Evolutionary conservation across 2,113 vertebrate species (phyloP), one percentile per base, ranked within the genome.

Genomic region (Charadrius vociferus): DNA sequence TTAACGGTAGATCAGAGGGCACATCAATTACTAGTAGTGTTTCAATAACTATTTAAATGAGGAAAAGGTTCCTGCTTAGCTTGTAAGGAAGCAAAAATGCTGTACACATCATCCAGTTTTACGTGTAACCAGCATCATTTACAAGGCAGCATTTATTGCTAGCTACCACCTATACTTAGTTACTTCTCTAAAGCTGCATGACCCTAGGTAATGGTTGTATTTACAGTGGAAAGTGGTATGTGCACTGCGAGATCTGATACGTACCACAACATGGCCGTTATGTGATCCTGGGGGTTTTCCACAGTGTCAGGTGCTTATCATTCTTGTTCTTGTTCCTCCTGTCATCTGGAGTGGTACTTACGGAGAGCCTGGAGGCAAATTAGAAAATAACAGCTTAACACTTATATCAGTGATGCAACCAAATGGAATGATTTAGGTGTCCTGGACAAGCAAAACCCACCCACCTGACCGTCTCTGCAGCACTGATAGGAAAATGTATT

Each of bases 311-410:
- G 65, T 95, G 66, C 75, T 90, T 73, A 36, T 45, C 72, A 58
- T 89, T 90, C 89, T 71, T 81, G 74, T 47, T 71, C 73, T 24
- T 79, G 24, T 12, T 94, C 36, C 65, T 96, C 61, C 75, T 92
- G 84, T 84, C 61, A 89, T 78, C 74, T 81, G 53, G 52, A 88
- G 72, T 50, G 36, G 62, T 52, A 66, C 82, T 88, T 90, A 77
- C 45, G n/a, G 81, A 75, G 74, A 92, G 34, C 43, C 73, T 84
- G 75, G 29, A 96, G 82, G 47, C 41, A 92, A 80, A 87, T 82
- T 71, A 87, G 81, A 93, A 91, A 96, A 74, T 58, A 91, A 45
- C 70, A 88, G 70, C 72, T 93, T 94, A 94, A 78, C 24, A 11
- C 77, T 92, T 87, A 6, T 5, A 70, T 82, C 68, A 85, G 6